Evolutionary conservation across 2,113 vertebrate genomes (phyloP), one percentile per base, ranked within the genome.

Genomic region (Hypanus sabinus): DNA sequence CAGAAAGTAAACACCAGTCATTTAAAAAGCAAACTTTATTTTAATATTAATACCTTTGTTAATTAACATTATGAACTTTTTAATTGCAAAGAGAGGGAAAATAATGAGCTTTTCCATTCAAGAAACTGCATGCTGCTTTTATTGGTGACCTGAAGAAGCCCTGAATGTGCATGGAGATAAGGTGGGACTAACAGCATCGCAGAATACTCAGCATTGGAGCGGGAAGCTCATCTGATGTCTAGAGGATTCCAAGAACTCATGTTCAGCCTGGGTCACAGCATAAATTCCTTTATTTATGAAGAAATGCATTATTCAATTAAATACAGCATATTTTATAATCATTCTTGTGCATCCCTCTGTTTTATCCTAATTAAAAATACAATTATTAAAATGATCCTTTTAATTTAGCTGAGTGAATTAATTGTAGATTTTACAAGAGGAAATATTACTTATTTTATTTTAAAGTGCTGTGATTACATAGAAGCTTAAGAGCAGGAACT

Each of bases 1-100:
- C 36, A 73, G 3, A 93, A 93, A 93, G 91, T 75, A 93, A 93
- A 93, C 91, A 93, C 24, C 38, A 93, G 68, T 73, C 70, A 93
- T 93, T 93, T 93, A 55, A 55, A 75, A 93, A 93, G 91, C 91
- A 93, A 93, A 93, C 91, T 93, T 93, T 93, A 93, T 93, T 73
- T 46, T 73, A 93, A 73, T 93, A 75, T 93, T 75, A 93, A 68
- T 93, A 30, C 68, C 91, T 93, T 93, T 11, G 70, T 75, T 93
- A 93, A 93, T 93, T 93, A 93, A 93, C 91, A 75, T 73, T 93
- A 46, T 93, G 68, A 93, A 75, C 91, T 93, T 93, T 93, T 93
- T 93, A 93, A 93, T 93, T 93, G 91, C 68, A 73, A 55, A 93
- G 91, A 33, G 36, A 18, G 38, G 68, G 16, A 46, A 93, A 73